Evolutionary conservation across 1,140 invertebrate species (phyloP).

Genomic region (Bombus turneri): DNA sequence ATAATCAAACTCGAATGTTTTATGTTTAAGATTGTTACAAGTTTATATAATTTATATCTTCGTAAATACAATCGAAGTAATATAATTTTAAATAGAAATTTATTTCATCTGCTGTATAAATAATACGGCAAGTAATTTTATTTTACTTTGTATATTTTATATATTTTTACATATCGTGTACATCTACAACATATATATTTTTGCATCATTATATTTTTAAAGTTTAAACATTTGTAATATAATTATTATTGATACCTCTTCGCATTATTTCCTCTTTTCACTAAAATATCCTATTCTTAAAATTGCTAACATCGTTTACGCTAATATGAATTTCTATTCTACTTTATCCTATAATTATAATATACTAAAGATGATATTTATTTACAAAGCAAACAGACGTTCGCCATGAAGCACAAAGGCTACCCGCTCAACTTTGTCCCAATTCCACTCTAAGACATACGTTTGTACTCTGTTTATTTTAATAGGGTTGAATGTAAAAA

Average conservation of each 20-base stretch:
- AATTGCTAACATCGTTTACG: neutral
- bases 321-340: neutral
- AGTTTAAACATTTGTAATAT: too few species aligned
- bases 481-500: neutral
- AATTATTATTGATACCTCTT: too few species aligned
- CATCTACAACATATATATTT: too few species aligned
- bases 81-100: too few species aligned
- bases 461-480: neutral
- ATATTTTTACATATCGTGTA: too few species aligned
- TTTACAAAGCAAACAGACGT: neutral
- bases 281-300: neutral
- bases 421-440: neutral
- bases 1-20: neutral
- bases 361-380: neutral
- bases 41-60: neutral
- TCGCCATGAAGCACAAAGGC: neutral
- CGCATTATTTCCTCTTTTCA: neutral
- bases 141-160: too few species aligned
- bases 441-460: neutral
- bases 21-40: neutral
- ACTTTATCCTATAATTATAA: neutral
- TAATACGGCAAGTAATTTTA: too few species aligned
- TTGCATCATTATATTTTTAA: too few species aligned
- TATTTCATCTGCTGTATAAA: too few species aligned
- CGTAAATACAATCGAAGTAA: too few species aligned